Base-by-base conservation (phyloP, 1,140 invertebrate species). In the Drosophila subobscura region DNA sequence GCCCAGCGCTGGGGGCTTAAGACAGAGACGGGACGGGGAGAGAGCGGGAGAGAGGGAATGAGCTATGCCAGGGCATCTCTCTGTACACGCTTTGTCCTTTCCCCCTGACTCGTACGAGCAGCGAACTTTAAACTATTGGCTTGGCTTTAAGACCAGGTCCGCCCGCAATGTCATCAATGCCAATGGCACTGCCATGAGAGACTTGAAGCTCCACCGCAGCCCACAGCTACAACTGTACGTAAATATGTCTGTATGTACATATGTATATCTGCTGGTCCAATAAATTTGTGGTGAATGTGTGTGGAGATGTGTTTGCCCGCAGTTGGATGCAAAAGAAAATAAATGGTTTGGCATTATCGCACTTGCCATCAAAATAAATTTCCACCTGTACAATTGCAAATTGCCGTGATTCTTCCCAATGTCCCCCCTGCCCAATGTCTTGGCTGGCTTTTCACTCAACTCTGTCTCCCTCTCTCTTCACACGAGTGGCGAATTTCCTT, bases 301-400 rank as follows among this genome's bases (percentile, higher is more conserved):
- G 27, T 27, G 33, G 73, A 14, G 64, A 44, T 33, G 54, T 22
- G 53, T 27, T 25, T 61, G n/a, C 47, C 56, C 40, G 40, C 63
- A 44, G 40, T 37, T 45, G 23, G 27, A 50, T 49, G 40, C 41
- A 27, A 52, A 55, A 52, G 66, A 52, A 86, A 86, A 86, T 86
- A 88, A 88, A 88, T 88, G 83, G 66, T 47, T 71, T 67, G 83
- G 60, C 72, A 70, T 83, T 88, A 88, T 88, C 83, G 83, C 83
- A 83, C 72, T 83, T 68, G 78, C 56, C 83, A 88, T 88, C 83
- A 72, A 88, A 88, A 88, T 88, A 83, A 88, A 88, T 88, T 83
- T 88, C 78, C 78, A 88, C 78, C 83, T 83, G 83, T 86, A 77
- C 83, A 88, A 83, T 88, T 79, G 79, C 83, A 88, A 88, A 88